These are phyloP conservation scores for Coptodon rendalli DNA, from an alignment of 2,113 vertebrate genomes.

Conservation along the genomic window DNA sequence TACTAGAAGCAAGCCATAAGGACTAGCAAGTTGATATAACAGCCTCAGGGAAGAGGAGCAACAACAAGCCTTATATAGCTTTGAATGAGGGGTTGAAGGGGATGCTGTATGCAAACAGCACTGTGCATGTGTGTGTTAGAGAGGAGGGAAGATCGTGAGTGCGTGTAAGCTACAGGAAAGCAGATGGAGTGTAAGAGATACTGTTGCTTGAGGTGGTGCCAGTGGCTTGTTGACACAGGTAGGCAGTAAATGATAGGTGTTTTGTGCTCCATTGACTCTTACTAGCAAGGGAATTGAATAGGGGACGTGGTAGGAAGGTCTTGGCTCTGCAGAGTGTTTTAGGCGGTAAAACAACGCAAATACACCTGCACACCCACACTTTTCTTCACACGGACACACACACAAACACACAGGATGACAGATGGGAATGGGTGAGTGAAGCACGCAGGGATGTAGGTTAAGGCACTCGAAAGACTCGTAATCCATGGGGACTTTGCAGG, in stretches of 20 bases:
- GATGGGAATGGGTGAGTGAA: not conserved
- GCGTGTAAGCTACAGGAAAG: not conserved
- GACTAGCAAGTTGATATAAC: not conserved
- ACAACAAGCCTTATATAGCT: constrained; percentile 9
- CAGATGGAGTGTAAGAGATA: constrained; percentile 13
- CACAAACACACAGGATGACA: not conserved
- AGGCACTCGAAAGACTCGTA: not conserved
- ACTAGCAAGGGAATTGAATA: not conserved
- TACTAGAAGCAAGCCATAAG: not conserved
- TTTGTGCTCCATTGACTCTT: constrained; percentile 14
- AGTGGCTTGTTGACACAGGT: constrained; percentile 23
- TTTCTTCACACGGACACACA: not conserved
- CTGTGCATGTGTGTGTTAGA: not conserved
- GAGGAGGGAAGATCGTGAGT: not conserved
- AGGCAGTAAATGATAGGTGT: constrained; percentile 22
- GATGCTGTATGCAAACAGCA: not conserved
- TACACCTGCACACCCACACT: not conserved
- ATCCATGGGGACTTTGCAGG: constrained; percentile 5
- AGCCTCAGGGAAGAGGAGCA: not conserved
- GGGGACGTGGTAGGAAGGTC: not conserved
- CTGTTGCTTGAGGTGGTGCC: not conserved
- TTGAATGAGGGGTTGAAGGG: not conserved
- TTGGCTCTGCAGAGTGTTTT: not conserved
- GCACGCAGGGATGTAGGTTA: constrained; percentile 5
- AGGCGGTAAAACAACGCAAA: not conserved